A percentile compares a stretch with the other conserved stretches of the same genome.
Evolutionary conservation across 2,113 vertebrate species (phyloP).

Genomic region (Notothenia rossii): DNA sequence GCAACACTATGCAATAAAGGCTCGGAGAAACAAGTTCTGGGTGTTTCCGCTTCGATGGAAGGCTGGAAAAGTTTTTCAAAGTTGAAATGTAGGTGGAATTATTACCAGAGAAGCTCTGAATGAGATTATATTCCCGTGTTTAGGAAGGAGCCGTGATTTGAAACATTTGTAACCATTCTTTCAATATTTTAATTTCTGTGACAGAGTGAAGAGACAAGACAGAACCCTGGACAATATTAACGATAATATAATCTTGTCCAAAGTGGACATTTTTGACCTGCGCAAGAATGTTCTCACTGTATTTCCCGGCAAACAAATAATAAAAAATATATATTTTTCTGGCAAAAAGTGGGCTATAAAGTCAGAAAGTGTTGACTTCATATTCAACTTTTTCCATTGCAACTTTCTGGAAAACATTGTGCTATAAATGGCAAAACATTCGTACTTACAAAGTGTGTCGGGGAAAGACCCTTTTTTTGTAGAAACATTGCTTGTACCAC

Average conservation of each 20-base stretch:
- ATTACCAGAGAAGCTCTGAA: not conserved
- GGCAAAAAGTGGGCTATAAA: not conserved
- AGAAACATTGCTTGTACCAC: not conserved
- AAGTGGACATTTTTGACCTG: too few species aligned
- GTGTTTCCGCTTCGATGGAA: not conserved
- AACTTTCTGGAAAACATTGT: not conserved
- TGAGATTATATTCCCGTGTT: not conserved
- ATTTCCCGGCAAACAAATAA: too few species aligned
- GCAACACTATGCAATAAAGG: conserved; percentile 7
- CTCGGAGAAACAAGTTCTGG: not conserved
- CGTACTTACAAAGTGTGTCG: not conserved
- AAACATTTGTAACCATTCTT: not conserved
- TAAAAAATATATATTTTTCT: not conserved
- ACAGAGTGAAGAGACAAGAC: not conserved
- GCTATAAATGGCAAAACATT: conserved; percentile 1
- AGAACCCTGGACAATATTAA: too few species aligned
- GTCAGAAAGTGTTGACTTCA: not conserved
- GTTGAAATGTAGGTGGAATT: conserved; percentile 7
- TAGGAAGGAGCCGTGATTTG: conserved; percentile 7
- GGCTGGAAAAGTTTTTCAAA: not conserved
- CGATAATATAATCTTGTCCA: too few species aligned
- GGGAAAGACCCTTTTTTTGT: not conserved
- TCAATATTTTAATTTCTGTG: not conserved
- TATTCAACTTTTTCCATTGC: conserved; percentile 8
- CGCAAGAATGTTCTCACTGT: too few species aligned